Evolutionary conservation across 2,888 invertebrate genomes (phyloP), one percentile per base, ranked within the genome.

Genomic region (Camponotus fellah): DNA sequence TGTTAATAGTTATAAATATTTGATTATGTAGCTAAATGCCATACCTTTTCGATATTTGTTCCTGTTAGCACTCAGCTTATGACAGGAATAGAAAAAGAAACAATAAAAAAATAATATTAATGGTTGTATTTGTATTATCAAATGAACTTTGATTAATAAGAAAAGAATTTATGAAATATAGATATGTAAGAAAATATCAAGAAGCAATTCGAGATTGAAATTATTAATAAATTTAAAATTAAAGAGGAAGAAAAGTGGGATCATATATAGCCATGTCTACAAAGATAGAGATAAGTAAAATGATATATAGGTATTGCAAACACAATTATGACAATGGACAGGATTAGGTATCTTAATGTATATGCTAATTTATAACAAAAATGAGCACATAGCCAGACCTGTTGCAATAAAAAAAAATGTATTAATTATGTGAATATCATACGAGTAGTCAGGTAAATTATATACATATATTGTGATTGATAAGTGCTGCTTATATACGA

Each of bases 321-420:
- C 81, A 89, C 81, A 83, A 92, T 91, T 83, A 93, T 68, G 66
- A 92, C 79, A 85, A 92, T 79, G 81, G 91, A 91, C 75, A 94
- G 89, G 91, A 93, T 91, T 8, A 93, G 90, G 90, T 93, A 93
- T 93, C 93, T 92, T 89, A 94, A 90, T 92, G 92, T 93, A 90
- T 93, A 93, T 91, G 92, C 92, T 88, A 94, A 89, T 93, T 92
- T 93, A 91, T 92, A 92, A 91, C 92, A 91, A 87, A 90, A 89
- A 86, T 91, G 92, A 92, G 91, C 92, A 89, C 92, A 93, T 92
- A 92, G 93, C 93, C 91, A 91, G 94, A 92, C 94, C 95, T 95
- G 95, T 94, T 91, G 91, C 87, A 92, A 94, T 91, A 4, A 94
- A 94, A 91, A 91, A 94, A 62, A 92, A 91, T 88, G 84, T 8